Evolutionary conservation across 2,113 vertebrate genomes (phyloP).

Genomic region (Ctenodactylus gundi): DNA sequence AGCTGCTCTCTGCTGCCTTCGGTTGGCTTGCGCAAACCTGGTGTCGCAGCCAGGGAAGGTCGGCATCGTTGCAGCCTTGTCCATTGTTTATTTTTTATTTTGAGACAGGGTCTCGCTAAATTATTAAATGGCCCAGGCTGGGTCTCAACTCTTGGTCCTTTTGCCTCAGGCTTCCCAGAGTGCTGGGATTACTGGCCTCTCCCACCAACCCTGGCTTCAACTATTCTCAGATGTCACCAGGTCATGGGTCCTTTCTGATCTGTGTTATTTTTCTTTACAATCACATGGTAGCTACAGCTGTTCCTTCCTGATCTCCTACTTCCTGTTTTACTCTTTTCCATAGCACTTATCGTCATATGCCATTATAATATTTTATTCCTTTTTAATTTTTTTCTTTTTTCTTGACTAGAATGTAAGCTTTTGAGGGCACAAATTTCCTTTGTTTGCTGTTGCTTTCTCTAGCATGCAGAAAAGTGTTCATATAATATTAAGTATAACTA

Average conservation of each 20-base stretch:
- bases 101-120: too few relatives aligned
- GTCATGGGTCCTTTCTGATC: not conserved
- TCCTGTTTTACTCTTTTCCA: not conserved
- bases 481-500: not conserved
- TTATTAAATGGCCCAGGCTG: too few relatives aligned
- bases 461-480: not conserved
- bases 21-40: too few relatives aligned
- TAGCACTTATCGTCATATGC: not conserved
- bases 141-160: too few relatives aligned
- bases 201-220: too few relatives aligned
- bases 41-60: too few relatives aligned
- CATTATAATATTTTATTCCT: not conserved
- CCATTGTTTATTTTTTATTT: too few relatives aligned
- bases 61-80: too few relatives aligned
- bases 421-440: not conserved
- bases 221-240: not conserved
- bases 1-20: too few relatives aligned
- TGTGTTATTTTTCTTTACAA: not conserved
- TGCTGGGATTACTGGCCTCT: too few relatives aligned
- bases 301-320: not conserved
- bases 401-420: not conserved
- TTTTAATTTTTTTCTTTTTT: slow-evolving; percentile 24
- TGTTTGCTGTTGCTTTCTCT: not conserved
- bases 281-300: not conserved
- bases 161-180: too few relatives aligned